A percentile compares a stretch with the other conserved stretches of the same genome.
phyloP scores from a whole-genome alignment of 2,888 invertebrate species.

The Drosophila anomalata region DNA sequence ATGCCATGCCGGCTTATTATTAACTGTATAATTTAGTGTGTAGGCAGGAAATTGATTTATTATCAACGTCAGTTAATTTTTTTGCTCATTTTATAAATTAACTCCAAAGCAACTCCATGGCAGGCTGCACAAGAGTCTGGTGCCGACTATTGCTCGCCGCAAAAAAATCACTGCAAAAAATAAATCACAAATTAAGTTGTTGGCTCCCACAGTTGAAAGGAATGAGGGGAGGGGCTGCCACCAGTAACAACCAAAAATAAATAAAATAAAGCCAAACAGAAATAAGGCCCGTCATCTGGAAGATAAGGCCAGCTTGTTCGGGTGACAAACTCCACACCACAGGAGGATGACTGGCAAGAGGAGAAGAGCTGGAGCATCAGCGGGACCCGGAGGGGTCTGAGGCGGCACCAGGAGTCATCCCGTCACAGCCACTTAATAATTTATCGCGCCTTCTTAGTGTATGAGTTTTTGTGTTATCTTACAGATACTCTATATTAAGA shows the following conservation, averaged over 20 bases:
- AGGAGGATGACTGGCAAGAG: conserved; percentile 36
- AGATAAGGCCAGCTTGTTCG: conserved; percentile 61
- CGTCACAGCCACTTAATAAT: conserved; percentile 58
- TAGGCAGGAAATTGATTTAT: conserved; percentile 80
- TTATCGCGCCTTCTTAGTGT: conserved; percentile 63
- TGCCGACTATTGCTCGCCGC: conserved; percentile 26
- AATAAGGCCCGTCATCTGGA: conserved; percentile 55
- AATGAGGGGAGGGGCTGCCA: conserved; percentile 42
- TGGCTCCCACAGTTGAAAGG: conserved; percentile 77
- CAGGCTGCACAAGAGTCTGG: conserved; percentile 59
- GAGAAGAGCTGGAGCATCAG: not conserved
- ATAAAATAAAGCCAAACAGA: conserved; percentile 37
- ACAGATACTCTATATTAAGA: conserved; percentile 17
- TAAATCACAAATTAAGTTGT: conserved; percentile 78
- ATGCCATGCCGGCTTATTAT: conserved; percentile 66
- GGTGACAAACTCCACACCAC: conserved; percentile 56
- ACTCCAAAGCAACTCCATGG: conserved; percentile 53
- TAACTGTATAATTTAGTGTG: conserved; percentile 76
- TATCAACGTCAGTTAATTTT: conserved; percentile 76
- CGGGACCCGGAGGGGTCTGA: conserved; percentile 5
- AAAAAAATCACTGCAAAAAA: conserved; percentile 45
- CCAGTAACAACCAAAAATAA: conserved; percentile 24
- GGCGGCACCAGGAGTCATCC: conserved; percentile 47
- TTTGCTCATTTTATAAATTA: conserved; percentile 60
- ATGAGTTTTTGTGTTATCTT: conserved; percentile 1